Conservation (phyloP, 2,888 invertebrate species). For the Eumerus sabulonum region DNA sequence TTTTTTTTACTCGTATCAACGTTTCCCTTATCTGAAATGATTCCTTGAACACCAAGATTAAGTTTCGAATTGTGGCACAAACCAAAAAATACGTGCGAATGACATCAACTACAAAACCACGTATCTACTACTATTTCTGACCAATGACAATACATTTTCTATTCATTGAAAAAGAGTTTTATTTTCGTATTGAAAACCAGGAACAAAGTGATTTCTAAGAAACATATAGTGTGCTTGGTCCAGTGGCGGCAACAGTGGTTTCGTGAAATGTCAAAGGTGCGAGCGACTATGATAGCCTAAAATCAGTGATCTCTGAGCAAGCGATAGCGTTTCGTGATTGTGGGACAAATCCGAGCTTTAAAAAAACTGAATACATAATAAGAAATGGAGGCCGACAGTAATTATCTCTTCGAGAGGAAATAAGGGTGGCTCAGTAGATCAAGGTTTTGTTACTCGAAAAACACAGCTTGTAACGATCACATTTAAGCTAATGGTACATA, state of each 20-base stretch:
- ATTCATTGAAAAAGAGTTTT: constrained; percentile 22
- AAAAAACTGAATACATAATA: neutral
- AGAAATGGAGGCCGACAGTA: constrained; percentile 18
- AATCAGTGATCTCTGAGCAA: constrained; percentile 11
- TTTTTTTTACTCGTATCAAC: too few species aligned
- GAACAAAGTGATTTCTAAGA: constrained; percentile 16
- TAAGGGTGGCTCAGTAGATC: constrained; percentile 14
- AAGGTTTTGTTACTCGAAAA: neutral
- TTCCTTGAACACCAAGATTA: constrained; percentile 14
- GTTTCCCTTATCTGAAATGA: constrained; percentile 14
- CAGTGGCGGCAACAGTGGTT: neutral
- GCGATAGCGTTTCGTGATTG: constrained; percentile 20
- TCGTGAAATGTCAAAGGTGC: constrained; percentile 55
- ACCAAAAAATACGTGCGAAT: too few species aligned
- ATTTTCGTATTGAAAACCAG: neutral
- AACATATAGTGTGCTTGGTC: constrained; percentile 15
- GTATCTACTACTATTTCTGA: constrained; percentile 34
- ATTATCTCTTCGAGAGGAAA: constrained; percentile 48
- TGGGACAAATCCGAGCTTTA: constrained; percentile 22
- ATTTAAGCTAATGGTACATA: too few species aligned
- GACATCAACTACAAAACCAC: too few species aligned
- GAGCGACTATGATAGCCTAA: constrained; percentile 52
- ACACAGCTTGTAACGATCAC: neutral
- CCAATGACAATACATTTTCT: constrained; percentile 59
- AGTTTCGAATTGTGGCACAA: too few species aligned